These are phyloP conservation scores for Actinernus sp. DNA, from an alignment of 92 coral and sea anemone species.

Conservation along the genomic window DNA sequence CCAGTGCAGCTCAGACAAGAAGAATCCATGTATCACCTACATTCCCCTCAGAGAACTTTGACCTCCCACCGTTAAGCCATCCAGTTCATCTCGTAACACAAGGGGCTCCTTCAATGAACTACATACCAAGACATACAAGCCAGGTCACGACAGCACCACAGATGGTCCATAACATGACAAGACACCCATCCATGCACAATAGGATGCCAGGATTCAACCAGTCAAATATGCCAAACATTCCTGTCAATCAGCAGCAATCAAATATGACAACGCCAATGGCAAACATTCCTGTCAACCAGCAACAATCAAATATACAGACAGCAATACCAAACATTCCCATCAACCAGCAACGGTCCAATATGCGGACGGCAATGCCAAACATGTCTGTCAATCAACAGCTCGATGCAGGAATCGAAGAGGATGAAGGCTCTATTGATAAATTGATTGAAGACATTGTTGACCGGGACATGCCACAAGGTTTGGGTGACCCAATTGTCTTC, in stretches of 20 bases:
- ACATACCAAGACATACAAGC: conserved; percentile 24
- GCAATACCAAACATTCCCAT: conserved; percentile 28
- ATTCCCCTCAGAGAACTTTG: conserved; percentile 94
- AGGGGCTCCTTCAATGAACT: conserved; percentile 17
- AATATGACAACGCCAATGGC: conserved; percentile 3
- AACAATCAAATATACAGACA: conserved; percentile 8
- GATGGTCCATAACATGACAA: conserved; percentile 23
- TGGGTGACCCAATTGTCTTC: conserved; percentile 80
- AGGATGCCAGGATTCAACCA: conserved; percentile 57
- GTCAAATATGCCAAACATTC: conserved; percentile 56
- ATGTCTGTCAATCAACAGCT: conserved; percentile 60
- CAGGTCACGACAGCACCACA: conserved; percentile 19
- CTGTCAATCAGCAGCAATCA: conserved; percentile 17
- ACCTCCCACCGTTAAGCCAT: conserved; percentile 89
- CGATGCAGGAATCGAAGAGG: conserved; percentile 55
- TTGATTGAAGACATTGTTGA: conserved; percentile 97
- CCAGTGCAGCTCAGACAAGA: conserved; percentile 33
- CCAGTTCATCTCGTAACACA: conserved; percentile 30
- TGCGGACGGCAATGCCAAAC: conserved; percentile 1
- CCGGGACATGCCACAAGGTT: conserved; percentile 92
- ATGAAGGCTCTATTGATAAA: conserved; percentile 86
- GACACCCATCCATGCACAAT: conserved; percentile 35
- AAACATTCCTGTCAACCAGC: too few species aligned
- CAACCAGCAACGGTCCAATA: conserved; percentile 59
- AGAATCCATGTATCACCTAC: conserved; percentile 77